These are phyloP conservation scores for Acomys russatus DNA, from an alignment of 2,797 vertebrate genomes.

Conservation along the genomic window DNA sequence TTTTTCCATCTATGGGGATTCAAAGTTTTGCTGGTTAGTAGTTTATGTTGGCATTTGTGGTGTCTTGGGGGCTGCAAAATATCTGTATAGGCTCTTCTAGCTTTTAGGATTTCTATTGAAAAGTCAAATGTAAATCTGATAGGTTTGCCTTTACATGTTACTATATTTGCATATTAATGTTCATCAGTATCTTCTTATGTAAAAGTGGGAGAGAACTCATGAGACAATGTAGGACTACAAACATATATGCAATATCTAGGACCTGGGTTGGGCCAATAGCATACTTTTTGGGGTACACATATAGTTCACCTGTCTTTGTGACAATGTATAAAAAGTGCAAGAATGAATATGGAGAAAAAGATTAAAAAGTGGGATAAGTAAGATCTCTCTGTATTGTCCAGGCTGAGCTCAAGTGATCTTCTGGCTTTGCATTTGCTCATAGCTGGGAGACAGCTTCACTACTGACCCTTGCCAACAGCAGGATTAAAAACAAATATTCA, in stretches of 20 bases:
- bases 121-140: too few relatives aligned
- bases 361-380: too few relatives aligned
- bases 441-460: not conserved
- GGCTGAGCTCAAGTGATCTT: not conserved
- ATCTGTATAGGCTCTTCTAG: too few relatives aligned
- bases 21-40: too few relatives aligned
- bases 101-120: too few relatives aligned
- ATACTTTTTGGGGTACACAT: not conserved
- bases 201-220: not conserved
- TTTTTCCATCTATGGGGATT: too few relatives aligned
- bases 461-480: not conserved
- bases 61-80: too few relatives aligned
- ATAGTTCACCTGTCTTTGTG: not conserved
- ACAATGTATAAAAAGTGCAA: constrained; percentile 14
- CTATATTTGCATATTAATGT: not conserved
- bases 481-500: not conserved
- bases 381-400: not conserved
- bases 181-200: not conserved
- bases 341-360: not conserved
- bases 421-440: not conserved
- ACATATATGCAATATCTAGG: not conserved
- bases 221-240: not conserved
- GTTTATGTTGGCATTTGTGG: too few relatives aligned
- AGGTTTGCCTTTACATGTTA: too few relatives aligned
- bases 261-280: not conserved